Evolutionary conservation across 2,113 vertebrate genomes (phyloP), one percentile per base, ranked within the genome.

Genomic region (Tyrannus savana): DNA sequence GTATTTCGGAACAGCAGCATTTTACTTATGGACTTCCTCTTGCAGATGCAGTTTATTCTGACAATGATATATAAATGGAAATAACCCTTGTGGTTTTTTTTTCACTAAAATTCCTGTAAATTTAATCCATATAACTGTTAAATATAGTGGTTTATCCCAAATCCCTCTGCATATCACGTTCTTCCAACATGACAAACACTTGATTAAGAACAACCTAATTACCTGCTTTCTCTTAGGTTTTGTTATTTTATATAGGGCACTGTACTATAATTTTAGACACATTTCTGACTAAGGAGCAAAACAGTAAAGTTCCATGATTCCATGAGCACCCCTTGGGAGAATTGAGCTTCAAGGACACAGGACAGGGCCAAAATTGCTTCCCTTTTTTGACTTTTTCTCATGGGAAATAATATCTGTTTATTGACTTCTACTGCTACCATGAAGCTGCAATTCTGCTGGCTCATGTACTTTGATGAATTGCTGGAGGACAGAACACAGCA

Each of bases 271-370:
- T 73, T 87, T 87, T 66, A 77, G 64, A 16, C 3, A 28, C 16
- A 7, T 35, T 91, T 87, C n/a, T 91, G 50, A 80, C 50, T 83
- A 75, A 80, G 44, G 62, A 80, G 28, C 19, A 80, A 69, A 84
- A 52, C 21, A 11, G 16, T 69, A 72, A 52, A 89, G 2, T 7
- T 77, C 17, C 3, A 2, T 30, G 19, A 60, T 76, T 60, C 37
- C 46, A 30, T 21, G 30, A 68, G 31, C 10, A 27, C 4, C 19
- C 19, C 27, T 49, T 77, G 41, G 55, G 55, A 77, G 24, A 31
- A 5, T 2, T 64, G 24, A 22, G 14, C 31, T n/a, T 58, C 22
- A 74, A 52, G 52, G 55, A 60, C 41, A 44, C 0, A 0, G 25
- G 28, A 33, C 17, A 56, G 37, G 19, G 13, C 73, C 23, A 66